phyloP scores from a whole-genome alignment of 2,113 vertebrate genomes.

The Guaruba guarouba region DNA sequence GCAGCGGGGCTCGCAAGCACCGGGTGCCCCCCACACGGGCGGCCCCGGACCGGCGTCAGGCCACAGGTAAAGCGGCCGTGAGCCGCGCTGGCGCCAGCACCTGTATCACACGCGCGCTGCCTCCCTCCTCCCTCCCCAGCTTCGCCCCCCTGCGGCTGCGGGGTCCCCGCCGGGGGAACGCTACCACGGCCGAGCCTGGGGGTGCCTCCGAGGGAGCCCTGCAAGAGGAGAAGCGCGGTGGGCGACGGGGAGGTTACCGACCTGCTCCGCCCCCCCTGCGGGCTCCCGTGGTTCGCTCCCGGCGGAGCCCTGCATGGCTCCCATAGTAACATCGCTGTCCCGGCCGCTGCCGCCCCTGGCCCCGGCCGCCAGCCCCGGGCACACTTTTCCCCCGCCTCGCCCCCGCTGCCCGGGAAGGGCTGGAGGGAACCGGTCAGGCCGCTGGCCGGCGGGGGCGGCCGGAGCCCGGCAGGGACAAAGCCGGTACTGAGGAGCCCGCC shows the following conservation, averaged over 20 bases:
- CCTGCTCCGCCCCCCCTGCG: constrained; percentile 32
- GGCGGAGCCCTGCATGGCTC: constrained; percentile 55
- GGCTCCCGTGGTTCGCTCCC: constrained; percentile 12
- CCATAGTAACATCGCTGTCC: constrained; percentile 43
- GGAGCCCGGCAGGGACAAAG: neutral
- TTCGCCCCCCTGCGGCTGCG: too few species aligned
- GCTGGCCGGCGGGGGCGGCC: neutral
- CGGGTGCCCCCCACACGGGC: neutral
- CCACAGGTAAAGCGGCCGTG: too few species aligned
- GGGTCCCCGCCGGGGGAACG: neutral
- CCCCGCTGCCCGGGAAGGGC: neutral
- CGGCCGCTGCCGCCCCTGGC: neutral
- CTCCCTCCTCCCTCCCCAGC: too few species aligned
- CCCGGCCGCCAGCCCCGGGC: neutral
- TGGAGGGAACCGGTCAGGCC: neutral
- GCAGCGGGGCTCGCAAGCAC: too few species aligned
- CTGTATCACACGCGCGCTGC: neutral
- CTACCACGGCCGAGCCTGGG: neutral
- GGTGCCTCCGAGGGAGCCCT: neutral
- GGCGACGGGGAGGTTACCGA: neutral
- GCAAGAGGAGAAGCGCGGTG: neutral
- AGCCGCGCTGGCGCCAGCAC: neutral
- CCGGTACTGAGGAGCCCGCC: neutral
- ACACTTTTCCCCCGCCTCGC: neutral
- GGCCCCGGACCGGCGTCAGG: too few species aligned